phyloP scores from a whole-genome alignment of 2,888 invertebrate species.

The Chymomyza procnemis region DNA sequence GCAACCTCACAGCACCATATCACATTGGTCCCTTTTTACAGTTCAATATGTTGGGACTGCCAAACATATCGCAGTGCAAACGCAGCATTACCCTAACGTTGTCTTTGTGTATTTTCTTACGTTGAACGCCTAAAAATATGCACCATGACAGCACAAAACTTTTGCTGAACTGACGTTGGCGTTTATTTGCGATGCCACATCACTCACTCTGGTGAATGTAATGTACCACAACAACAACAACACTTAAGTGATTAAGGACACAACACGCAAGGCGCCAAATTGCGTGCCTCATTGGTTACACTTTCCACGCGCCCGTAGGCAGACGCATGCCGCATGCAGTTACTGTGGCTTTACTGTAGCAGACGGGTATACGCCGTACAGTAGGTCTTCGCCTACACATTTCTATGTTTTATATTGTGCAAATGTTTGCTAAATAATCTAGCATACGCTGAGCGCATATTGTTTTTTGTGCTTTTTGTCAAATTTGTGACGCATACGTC shows the following conservation, averaged over 20 bases:
- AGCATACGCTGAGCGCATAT: constrained; percentile 4
- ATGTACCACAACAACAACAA: background rate
- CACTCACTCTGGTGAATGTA: background rate
- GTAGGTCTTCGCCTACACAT: background rate
- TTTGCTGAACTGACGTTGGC: background rate
- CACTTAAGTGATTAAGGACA: background rate
- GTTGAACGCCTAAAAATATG: background rate
- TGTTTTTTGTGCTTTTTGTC: constrained; percentile 11
- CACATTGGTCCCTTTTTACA: no score
- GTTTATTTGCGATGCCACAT: background rate
- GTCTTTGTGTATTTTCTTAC: background rate
- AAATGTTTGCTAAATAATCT: constrained; percentile 20
- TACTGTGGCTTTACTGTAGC: background rate
- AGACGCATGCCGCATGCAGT: background rate
- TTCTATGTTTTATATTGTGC: background rate
- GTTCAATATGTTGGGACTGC: no score
- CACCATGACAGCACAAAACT: constrained; percentile 2
- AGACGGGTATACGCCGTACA: background rate
- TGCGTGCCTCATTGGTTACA: background rate
- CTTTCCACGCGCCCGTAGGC: background rate
- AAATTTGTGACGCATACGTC: constrained; percentile 47
- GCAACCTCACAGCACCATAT: no score
- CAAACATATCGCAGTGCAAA: no score
- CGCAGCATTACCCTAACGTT: background rate
- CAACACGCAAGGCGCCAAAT: constrained; percentile 2